A percentile compares a stretch with the other conserved stretches of the same genome.
Conservation (phyloP, 2,888 invertebrate genomes). For the Microplitis deprimator region DNA sequence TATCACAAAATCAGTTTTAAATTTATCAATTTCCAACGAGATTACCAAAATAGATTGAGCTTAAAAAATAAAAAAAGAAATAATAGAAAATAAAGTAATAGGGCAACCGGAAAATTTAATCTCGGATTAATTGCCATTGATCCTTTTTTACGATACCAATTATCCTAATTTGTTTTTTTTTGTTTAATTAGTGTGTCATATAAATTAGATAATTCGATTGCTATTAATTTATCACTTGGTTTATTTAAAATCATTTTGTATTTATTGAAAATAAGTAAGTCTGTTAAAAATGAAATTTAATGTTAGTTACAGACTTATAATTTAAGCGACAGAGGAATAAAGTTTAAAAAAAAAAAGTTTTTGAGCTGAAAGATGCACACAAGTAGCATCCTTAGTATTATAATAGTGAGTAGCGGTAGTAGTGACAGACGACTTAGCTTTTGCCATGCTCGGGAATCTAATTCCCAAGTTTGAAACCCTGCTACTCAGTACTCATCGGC, state of each 20-base stretch:
- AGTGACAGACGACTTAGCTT: constrained; percentile 37
- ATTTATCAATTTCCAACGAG: no score
- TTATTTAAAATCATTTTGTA: neutral
- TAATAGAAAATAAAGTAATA: neutral
- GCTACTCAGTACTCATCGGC: constrained; percentile 33
- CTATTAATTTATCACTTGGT: no score
- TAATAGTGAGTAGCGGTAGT: neutral
- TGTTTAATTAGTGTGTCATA: neutral
- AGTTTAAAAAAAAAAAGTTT: constrained; percentile 14
- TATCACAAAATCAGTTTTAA: no score
- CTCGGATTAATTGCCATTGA: constrained; percentile 23
- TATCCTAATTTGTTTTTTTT: neutral
- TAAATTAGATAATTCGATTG: neutral
- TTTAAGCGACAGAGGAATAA: neutral
- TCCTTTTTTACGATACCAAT: constrained; percentile 2
- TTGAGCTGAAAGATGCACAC: no score
- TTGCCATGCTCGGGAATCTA: constrained; percentile 56
- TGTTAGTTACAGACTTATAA: neutral
- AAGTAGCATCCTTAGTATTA: neutral
- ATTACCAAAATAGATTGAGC: neutral
- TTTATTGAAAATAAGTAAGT: neutral
- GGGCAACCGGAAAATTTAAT: neutral
- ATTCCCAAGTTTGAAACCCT: constrained; percentile 60
- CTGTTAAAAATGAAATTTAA: neutral
- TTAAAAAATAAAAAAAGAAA: neutral